These are phyloP conservation scores for Philereme transversata DNA, from an alignment of 2,888 invertebrate species.

Conservation along the genomic window DNA sequence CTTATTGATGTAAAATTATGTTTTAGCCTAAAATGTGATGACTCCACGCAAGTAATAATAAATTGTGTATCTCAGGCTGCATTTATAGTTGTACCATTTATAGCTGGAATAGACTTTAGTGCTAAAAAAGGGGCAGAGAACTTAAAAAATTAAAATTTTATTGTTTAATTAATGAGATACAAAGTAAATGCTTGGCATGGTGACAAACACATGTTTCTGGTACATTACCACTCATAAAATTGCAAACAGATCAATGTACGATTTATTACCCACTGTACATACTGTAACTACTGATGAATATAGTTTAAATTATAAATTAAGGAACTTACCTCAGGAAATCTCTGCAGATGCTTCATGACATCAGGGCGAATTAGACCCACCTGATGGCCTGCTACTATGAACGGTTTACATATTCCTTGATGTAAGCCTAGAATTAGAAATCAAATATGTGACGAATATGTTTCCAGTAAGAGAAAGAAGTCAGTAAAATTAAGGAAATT, in stretches of 20 bases:
- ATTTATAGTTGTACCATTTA: too few species aligned
- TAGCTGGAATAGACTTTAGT: too few species aligned
- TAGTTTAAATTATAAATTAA: background rate
- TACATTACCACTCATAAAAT: background rate
- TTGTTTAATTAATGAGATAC: too few species aligned
- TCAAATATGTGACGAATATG: constrained; percentile 33
- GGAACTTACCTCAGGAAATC: constrained; percentile 90
- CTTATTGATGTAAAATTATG: too few species aligned
- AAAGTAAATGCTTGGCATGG: constrained; percentile 4
- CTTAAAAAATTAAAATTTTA: too few species aligned
- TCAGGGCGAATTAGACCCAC: constrained; percentile 94
- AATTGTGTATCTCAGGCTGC: too few species aligned
- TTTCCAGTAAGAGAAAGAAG: constrained; percentile 19
- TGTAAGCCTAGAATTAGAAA: constrained; percentile 85
- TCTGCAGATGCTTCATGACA: constrained; percentile 90
- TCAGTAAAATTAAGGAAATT: constrained; percentile 20
- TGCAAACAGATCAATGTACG: background rate
- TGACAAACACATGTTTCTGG: constrained; percentile 9
- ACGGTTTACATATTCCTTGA: constrained; percentile 92
- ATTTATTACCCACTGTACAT: background rate
- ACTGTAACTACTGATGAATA: background rate
- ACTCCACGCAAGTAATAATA: too few species aligned
- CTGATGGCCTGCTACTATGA: constrained; percentile 94
- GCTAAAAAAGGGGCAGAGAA: too few species aligned
- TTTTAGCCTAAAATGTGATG: too few species aligned